phyloP scores from a whole-genome alignment of 2,888 invertebrate species.

The Meteorus cinctellus region DNA sequence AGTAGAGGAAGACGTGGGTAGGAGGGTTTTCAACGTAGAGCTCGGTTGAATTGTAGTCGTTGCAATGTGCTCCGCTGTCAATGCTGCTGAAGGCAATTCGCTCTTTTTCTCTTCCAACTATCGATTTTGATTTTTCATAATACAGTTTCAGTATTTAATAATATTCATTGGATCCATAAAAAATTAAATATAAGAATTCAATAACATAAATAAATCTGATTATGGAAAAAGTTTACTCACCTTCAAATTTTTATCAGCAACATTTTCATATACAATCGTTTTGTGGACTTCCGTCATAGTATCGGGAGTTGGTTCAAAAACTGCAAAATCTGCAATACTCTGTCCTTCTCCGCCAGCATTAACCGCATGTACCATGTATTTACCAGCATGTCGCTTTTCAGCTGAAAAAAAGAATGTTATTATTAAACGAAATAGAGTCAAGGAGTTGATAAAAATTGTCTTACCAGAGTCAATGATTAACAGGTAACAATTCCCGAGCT shows the following conservation, averaged over 20 bases:
- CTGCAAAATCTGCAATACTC: conserved; percentile 85
- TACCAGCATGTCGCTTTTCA: conserved; percentile 81
- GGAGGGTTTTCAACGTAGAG: conserved; percentile 61
- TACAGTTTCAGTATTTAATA: conserved; percentile 15
- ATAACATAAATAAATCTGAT: background rate
- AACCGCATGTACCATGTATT: conserved; percentile 83
- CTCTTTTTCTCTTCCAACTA: conserved; percentile 66
- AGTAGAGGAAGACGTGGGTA: conserved; percentile 52
- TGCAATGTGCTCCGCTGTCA: conserved; percentile 65
- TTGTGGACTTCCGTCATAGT: conserved; percentile 81
- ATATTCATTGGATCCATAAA: background rate
- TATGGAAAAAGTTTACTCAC: conserved; percentile 54
- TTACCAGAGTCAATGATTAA: conserved; percentile 83
- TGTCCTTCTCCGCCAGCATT: conserved; percentile 88
- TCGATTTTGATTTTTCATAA: conserved; percentile 36
- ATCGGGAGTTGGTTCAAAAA: conserved; percentile 81
- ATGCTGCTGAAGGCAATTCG: conserved; percentile 65
- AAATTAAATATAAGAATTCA: background rate
- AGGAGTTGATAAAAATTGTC: background rate
- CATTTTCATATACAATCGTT: conserved; percentile 79
- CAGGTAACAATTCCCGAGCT: conserved; percentile 81
- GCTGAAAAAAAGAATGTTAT: conserved; percentile 61
- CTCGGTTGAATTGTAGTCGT: conserved; percentile 68
- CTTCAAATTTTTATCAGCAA: conserved; percentile 67
- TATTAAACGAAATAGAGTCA: background rate